Base-by-base conservation (phyloP, 2,888 invertebrate species). In the Melieria omissa region DNA sequence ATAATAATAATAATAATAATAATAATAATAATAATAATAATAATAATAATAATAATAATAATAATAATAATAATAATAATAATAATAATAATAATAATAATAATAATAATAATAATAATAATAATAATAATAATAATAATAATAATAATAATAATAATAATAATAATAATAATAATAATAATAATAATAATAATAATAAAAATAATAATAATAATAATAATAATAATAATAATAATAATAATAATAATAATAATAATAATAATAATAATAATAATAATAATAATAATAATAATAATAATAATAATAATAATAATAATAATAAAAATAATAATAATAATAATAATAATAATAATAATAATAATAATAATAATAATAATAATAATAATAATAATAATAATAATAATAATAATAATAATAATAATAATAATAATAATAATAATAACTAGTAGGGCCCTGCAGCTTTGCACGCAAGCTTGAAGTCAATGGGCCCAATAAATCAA, bases 1-100 rank as follows among this genome's bases (percentile, higher is more conserved):
- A 49, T 49, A 49, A 49, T 49, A 49, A 49, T 49, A 49, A 49
- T 49, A 49, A 49, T 49, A 49, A 49, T 49, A 49, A 49, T 49
- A 49, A 49, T 49, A 49, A 49, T 49, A 49, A 49, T 49, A 49
- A 49, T 49, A 49, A 49, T 49, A 49, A 49, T 49, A 49, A 49
- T 49, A 49, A 49, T 49, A 49, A 49, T 49, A 49, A 49, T 49
- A 49, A 49, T 49, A 49, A 49, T 49, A 49, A 49, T 49, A 49
- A 49, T 49, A 49, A 49, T 49, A 49, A 49, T 49, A 49, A 49
- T 49, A 49, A 49, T 49, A 49, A 49, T 49, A 49, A 49, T 49
- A 49, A 49, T 49, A 49, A 49, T 49, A 49, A 49, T 49, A 49
- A 49, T 49, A 49, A 49, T 49, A 49, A 49, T 49, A 49, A 49